Percentiles rank a stretch among this genome's conserved stretches.
phyloP scores from a whole-genome alignment of 2,113 vertebrate species.

The Lepus europaeus region DNA sequence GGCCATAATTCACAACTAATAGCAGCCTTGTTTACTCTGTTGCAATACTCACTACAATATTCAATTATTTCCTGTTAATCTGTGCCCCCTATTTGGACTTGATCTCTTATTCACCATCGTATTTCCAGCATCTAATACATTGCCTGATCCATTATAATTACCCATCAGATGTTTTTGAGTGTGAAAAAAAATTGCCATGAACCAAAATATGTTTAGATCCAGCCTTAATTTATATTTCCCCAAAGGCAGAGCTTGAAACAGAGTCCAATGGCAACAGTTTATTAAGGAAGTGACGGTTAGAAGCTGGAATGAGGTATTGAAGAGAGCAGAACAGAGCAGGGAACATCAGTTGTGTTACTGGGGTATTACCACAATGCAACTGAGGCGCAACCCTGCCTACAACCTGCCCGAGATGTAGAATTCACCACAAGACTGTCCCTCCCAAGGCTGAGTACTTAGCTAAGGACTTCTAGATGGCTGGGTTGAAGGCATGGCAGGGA shows the following conservation, averaged over 20 bases:
- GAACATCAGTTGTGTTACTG: background rate
- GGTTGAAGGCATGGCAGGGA: background rate
- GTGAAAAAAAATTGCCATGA: background rate
- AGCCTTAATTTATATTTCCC: background rate
- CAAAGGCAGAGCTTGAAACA: slow-evolving; percentile 21
- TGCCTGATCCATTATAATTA: background rate
- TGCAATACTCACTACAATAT: background rate
- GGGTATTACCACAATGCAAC: no score
- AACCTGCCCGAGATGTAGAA: background rate
- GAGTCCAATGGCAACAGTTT: background rate
- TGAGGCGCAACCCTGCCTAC: background rate
- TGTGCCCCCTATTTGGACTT: background rate
- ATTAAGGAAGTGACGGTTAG: background rate
- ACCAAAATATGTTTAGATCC: slow-evolving; percentile 26
- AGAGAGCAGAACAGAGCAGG: background rate
- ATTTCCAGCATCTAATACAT: background rate
- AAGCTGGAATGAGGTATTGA: background rate
- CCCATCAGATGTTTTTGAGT: slow-evolving; percentile 13
- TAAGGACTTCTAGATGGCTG: background rate
- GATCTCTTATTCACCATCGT: background rate
- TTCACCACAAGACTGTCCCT: background rate
- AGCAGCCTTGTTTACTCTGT: background rate
- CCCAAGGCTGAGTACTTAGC: background rate
- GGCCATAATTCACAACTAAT: background rate
- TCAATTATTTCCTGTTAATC: background rate